These are phyloP conservation scores for Thereva nobilitata DNA, from an alignment of 2,888 invertebrate species.

Conservation along the genomic window DNA sequence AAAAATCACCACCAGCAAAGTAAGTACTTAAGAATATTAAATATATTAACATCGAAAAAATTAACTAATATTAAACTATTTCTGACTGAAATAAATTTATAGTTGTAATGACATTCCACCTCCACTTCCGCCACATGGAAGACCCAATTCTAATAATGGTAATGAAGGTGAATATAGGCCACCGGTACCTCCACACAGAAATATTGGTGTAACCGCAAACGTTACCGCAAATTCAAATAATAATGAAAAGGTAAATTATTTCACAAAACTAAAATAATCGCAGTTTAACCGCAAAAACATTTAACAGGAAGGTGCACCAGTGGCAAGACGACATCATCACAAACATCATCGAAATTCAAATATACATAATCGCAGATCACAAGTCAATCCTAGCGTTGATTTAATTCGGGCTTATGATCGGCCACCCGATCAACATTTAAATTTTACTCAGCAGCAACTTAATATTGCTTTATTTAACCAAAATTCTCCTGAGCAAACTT, in stretches of 20 bases:
- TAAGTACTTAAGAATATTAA: slow-evolving; percentile 16
- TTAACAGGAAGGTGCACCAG: slow-evolving; percentile 33
- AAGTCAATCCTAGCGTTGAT: slow-evolving; percentile 44
- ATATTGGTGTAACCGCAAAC: slow-evolving; percentile 66
- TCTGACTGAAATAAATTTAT: not conserved
- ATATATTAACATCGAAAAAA: no score
- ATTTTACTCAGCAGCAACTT: slow-evolving; percentile 47
- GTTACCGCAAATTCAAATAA: slow-evolving; percentile 51
- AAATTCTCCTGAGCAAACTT: slow-evolving; percentile 45
- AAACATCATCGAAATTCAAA: slow-evolving; percentile 52
- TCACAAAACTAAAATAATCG: not conserved
- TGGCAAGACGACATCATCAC: slow-evolving; percentile 48
- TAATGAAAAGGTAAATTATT: slow-evolving; percentile 43
- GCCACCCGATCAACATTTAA: slow-evolving; percentile 45
- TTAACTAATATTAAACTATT: not conserved
- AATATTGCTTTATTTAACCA: slow-evolving; percentile 47
- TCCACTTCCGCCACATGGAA: slow-evolving; percentile 62
- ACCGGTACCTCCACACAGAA: slow-evolving; percentile 86
- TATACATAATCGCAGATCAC: slow-evolving; percentile 45
- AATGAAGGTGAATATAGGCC: slow-evolving; percentile 76
- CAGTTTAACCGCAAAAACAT: not conserved
- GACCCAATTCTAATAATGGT: slow-evolving; percentile 55
- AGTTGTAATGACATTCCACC: slow-evolving; percentile 51
- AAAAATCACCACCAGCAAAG: slow-evolving; percentile 49
- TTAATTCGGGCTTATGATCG: slow-evolving; percentile 45